Percentiles rank a stretch among this genome's conserved stretches.
Conservation (phyloP, 2,113 vertebrate genomes). For the Riparia riparia region DNA sequence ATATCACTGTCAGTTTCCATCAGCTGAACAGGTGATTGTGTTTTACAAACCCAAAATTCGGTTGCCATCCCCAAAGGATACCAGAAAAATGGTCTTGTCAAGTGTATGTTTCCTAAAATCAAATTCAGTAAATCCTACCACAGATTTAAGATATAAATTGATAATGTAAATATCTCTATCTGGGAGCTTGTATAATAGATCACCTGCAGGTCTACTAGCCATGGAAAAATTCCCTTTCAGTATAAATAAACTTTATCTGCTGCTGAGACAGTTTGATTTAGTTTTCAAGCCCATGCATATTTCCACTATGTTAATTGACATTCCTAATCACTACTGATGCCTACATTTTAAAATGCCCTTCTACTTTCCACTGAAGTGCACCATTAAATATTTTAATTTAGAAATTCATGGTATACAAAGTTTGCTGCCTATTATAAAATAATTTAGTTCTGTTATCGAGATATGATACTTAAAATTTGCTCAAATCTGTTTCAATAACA, state of each 20-base stretch:
- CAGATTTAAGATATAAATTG: background rate
- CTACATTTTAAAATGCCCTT: background rate
- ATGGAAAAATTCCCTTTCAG: background rate
- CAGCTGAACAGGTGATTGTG: background rate
- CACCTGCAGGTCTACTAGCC: background rate
- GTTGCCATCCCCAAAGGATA: background rate
- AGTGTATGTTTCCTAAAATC: background rate
- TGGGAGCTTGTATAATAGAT: background rate
- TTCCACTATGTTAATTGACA: background rate
- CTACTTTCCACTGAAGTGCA: background rate
- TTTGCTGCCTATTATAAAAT: background rate
- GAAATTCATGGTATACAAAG: background rate
- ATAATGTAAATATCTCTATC: background rate
- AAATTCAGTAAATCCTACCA: background rate
- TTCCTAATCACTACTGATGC: background rate
- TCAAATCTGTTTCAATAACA: background rate
- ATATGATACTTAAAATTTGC: background rate
- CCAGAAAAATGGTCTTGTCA: background rate
- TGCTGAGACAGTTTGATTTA: background rate
- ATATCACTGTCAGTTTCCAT: background rate
- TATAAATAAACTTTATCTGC: background rate
- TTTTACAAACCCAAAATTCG: slow-evolving; percentile 13
- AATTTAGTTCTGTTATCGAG: background rate
- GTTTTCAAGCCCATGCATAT: background rate
- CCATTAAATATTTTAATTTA: background rate